A percentile compares a stretch with the other conserved stretches of the same genome.
Evolutionary conservation across 2,888 invertebrate genomes (phyloP).

Genomic region (Pammene fasciana): DNA sequence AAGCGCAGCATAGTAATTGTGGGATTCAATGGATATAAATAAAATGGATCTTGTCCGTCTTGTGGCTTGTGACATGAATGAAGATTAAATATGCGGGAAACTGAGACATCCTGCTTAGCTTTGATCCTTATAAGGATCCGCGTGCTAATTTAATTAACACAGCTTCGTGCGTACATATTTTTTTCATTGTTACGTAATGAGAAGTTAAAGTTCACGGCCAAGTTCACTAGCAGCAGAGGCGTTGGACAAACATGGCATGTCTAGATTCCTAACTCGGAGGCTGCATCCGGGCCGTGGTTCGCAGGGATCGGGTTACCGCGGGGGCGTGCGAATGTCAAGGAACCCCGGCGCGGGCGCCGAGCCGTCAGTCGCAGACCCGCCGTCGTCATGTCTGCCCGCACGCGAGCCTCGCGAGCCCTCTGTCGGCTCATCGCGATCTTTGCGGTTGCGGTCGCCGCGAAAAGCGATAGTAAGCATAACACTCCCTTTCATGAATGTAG

Average conservation of each 20-base stretch:
- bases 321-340: constrained; percentile 81
- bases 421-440: constrained; percentile 46
- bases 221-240: constrained; percentile 63
- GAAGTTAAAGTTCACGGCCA: constrained; percentile 74
- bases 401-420: constrained; percentile 55
- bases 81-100: constrained; percentile 11
- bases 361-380: constrained; percentile 61
- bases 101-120: constrained; percentile 23
- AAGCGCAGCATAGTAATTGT: constrained; percentile 63
- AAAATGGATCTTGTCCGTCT: constrained; percentile 41
- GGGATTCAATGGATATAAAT: constrained; percentile 58
- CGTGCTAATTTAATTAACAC: constrained; percentile 9
- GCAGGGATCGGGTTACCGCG: constrained; percentile 71
- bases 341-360: constrained; percentile 60
- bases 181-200: constrained; percentile 63
- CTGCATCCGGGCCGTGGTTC: constrained; percentile 77
- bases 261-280: constrained; percentile 77
- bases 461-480: constrained; percentile 60
- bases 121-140: constrained; percentile 8
- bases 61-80: constrained; percentile 2
- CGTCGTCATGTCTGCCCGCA: constrained; percentile 75
- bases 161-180: constrained; percentile 44
- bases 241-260: constrained; percentile 69
- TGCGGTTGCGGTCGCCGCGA: constrained; percentile 47
- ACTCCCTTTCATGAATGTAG: constrained; percentile 12